These are phyloP conservation scores for Leptosomus discolor DNA, from an alignment of 2,113 vertebrate species.

Conservation along the genomic window DNA sequence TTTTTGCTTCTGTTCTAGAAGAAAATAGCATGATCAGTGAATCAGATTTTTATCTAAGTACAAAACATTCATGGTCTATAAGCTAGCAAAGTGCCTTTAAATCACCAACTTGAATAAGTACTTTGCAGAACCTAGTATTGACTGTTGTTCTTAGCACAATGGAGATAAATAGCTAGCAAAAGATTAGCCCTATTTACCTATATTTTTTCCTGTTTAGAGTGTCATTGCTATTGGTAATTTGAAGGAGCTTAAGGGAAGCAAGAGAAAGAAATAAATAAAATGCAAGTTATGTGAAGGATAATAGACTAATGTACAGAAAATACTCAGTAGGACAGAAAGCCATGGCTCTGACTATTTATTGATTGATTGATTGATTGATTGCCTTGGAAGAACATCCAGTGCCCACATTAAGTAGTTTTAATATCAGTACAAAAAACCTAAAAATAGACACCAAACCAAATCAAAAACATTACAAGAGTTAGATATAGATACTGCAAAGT, in stretches of 20 bases:
- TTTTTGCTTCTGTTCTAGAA: neutral
- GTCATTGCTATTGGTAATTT: neutral
- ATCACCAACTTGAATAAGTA: neutral
- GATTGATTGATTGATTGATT: neutral
- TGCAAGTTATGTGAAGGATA: neutral
- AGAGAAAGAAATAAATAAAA: neutral
- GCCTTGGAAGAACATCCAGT: neutral
- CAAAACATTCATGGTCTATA: neutral
- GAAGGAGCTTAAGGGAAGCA: neutral
- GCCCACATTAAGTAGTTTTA: neutral
- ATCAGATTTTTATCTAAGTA: conserved; percentile 3
- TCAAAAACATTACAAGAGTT: neutral
- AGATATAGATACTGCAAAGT: neutral
- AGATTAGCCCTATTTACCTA: neutral
- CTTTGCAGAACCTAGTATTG: neutral
- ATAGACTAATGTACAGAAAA: neutral
- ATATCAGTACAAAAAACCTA: neutral
- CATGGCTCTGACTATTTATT: neutral
- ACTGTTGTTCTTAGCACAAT: neutral
- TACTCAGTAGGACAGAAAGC: neutral
- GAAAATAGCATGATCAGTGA: neutral
- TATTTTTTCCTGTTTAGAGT: neutral
- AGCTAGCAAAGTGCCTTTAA: neutral
- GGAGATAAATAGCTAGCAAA: neutral
- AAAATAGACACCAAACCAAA: neutral